Base-by-base conservation (phyloP, 1,140 invertebrate genomes). In the Drosophila ananassae region DNA sequence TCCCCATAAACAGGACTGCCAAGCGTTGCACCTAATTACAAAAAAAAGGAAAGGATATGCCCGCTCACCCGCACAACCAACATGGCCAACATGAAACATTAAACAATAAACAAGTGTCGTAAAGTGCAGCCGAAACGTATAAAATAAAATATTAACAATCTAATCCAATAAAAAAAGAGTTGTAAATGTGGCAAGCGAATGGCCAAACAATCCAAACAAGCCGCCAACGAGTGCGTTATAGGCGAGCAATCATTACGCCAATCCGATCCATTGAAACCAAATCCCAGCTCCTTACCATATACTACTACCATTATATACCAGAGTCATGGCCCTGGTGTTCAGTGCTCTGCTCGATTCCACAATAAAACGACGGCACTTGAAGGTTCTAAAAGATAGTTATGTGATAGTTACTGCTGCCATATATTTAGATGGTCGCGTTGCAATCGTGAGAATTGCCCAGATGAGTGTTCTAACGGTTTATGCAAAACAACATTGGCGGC, bases 381-480 rank as follows among this genome's bases (percentile, higher is more conserved):
- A 59, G 34, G 57, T 30, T 32, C 74, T 59, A 52, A 57, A 54
- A 46, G 60, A 63, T 59, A 67, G 55, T 73, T 78, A 69, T 78
- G 74, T 51, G 60, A 67, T 84, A 68, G 80, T 83, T 87, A 85
- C 80, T 48, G 82, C 73, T 60, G 68, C 60, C 63, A 84, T 84
- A 85, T 71, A 81, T 81, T 73, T 77, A 69, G 64, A 77, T 77
- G 64, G 50, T 39, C 48, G 46, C 44, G 12, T 13, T 24, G 39
- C 54, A 87, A 59, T 87, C 82, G 81, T 84, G 81, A 84, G 82
- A 77, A 81, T 81, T 41, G 67, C 52, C 22, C 2, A 52, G 37
- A 61, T 47, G 54, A 57, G 63, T 56, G 52, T 56, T 48, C 50
- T 84, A 84, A 84, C 81, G 82, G 81, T 75, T 75, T 71, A 72